Base-by-base conservation (phyloP, 2,113 vertebrate species). In the Eonycteris spelaea region DNA sequence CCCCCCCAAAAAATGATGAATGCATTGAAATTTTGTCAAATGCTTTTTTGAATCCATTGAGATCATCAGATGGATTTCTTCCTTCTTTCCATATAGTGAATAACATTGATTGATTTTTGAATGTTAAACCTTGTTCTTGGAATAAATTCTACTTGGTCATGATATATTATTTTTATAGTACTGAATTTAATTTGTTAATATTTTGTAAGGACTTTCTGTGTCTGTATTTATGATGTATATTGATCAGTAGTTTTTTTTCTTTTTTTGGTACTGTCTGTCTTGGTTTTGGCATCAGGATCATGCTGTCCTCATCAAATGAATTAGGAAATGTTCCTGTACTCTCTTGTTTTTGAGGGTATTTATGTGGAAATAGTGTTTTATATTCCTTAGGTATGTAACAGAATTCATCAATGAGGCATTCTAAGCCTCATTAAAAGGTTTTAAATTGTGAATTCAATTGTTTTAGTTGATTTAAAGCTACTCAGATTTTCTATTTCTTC, bases 11-110 rank as follows among this genome's bases (percentile, higher is more conserved):
- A 51, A 53, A 43, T 90, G 38, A 68, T 67, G 28, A 73, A n/a
- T 79, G 35, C 7, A 4, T 86, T 77, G 91, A 96, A 28, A 51
- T 94, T 94, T 94, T 91, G 48, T 80, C 57, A 73, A 51, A 51
- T 79, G 22, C 13, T 43, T 89, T 93, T 90, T 71, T 94, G 16
- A 79, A 59, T 86, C 28, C 7, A 11, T 40, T 80, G 80, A 79
- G 48, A 90, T 90, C 43, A 86, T 79, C 15, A 75, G 40, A 43
- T 57, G 9, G 15, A 67, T 91, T 71, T 89, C 9, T 2, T 40
- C 26, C 28, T 83, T 84, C 89, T 45, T 95, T 95, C 38, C 38
- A 68, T 92, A 35, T n/a, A 65, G 18, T 67, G 68, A 86, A 95
- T 65, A 55, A 92, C 15, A 51, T 3, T 83, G 38, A 71, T 57